Percentiles rank a stretch among this genome's conserved stretches.
These are phyloP conservation scores for Oryctes rhinoceros DNA, from an alignment of 1,140 invertebrate genomes.

Conservation along the genomic window DNA sequence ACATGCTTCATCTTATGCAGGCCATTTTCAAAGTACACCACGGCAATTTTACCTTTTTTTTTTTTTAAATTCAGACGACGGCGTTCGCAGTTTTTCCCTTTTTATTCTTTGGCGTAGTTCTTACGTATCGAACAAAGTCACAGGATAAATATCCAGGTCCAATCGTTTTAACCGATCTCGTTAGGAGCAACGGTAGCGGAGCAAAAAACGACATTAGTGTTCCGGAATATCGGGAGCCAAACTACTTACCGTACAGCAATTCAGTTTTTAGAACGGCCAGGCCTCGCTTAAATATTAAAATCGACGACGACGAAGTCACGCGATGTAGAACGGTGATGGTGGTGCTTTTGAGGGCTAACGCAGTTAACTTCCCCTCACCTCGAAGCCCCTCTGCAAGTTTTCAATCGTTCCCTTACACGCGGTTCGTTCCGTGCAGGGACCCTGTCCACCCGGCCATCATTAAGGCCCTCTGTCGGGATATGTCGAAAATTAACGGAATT, in stretches of 20 bases:
- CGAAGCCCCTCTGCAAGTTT: too few relatives aligned
- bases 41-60: neutral
- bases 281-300: conserved; percentile 10
- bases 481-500: neutral
- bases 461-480: neutral
- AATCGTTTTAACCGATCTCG: neutral
- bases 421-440: neutral
- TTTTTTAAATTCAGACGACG: neutral
- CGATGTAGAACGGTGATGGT: neutral
- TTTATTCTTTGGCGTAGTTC: too few relatives aligned
- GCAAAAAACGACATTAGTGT: conserved; percentile 5
- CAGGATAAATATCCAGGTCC: neutral
- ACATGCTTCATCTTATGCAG: too few relatives aligned
- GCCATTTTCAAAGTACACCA: too few relatives aligned
- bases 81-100: neutral
- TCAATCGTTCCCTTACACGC: too few relatives aligned
- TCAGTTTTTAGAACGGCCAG: neutral
- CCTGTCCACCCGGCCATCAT: neutral
- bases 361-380: neutral
- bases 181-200: neutral
- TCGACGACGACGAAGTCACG: neutral
- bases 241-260: neutral
- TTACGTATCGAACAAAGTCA: too few relatives aligned
- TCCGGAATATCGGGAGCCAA: neutral
- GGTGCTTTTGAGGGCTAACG: neutral